These are phyloP conservation scores for Pseudorectes ferrugineus DNA, from an alignment of 2,113 vertebrate genomes.

Conservation along the genomic window DNA sequence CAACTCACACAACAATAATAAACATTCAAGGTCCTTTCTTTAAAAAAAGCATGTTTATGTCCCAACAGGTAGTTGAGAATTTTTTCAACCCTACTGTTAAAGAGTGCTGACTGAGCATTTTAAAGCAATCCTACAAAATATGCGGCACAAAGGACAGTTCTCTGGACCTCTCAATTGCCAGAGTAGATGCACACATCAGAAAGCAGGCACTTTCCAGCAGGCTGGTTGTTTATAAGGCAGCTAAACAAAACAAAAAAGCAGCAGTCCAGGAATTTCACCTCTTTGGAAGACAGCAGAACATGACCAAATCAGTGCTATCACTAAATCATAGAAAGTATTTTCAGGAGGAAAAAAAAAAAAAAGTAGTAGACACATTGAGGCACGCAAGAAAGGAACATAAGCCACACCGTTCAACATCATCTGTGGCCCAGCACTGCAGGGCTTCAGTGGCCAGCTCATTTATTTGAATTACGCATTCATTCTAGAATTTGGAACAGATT, in stretches of 20 bases:
- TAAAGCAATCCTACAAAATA: neutral
- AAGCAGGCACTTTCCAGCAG: neutral
- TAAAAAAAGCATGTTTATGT: neutral
- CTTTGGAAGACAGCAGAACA: neutral
- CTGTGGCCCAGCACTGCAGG: neutral
- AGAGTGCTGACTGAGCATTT: neutral
- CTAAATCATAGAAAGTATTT: neutral
- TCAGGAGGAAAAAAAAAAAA: neutral
- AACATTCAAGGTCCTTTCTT: neutral
- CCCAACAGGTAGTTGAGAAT: neutral
- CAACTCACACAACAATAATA: neutral
- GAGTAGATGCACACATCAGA: neutral
- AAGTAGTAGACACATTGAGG: neutral
- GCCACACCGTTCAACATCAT: accelerated
- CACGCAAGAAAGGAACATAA: neutral
- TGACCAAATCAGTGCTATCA: neutral
- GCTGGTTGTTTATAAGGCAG: neutral
- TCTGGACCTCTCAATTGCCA: neutral
- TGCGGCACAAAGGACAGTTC: neutral
- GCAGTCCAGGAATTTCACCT: neutral
- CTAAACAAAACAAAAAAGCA: neutral
- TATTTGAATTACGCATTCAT: neutral
- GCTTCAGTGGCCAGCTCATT: neutral
- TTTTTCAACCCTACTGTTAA: neutral
- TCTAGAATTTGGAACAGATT: neutral